A percentile compares a stretch with the other conserved stretches of the same genome.
Evolutionary conservation across 2,113 vertebrate genomes (phyloP).

Genomic region (Dromiciops gliroides): DNA sequence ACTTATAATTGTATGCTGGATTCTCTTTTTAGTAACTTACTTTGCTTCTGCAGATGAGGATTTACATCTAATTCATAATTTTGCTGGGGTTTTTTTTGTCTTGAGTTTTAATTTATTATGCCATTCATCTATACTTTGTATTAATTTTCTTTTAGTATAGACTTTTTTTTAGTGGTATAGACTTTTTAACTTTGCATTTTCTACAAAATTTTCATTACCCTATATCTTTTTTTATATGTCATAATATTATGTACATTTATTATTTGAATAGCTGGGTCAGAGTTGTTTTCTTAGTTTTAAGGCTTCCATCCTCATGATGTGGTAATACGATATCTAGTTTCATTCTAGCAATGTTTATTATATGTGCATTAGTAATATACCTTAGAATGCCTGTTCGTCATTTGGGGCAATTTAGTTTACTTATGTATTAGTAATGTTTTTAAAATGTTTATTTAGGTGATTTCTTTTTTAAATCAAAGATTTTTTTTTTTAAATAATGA

Average conservation of each 20-base stretch:
- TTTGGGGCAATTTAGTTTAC: not conserved
- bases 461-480: not conserved
- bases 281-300: not conserved
- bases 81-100: not conserved
- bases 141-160: not conserved
- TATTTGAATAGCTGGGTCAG: not conserved
- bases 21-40: not conserved
- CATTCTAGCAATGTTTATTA: not conserved
- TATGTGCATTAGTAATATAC: not conserved
- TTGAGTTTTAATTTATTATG: not conserved
- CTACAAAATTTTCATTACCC: not conserved
- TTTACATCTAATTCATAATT: not conserved
- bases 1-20: not conserved
- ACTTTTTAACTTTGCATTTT: not conserved
- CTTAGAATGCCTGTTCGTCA: not conserved
- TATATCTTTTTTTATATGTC: not conserved
- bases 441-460: not conserved
- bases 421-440: not conserved
- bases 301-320: not conserved
- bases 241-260: not conserved
- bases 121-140: not conserved
- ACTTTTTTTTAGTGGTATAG: not conserved
- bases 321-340: not conserved
- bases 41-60: not conserved
- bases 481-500: not conserved